These are phyloP conservation scores for Hermaeophaga mercurialis DNA, from an alignment of 2,888 invertebrate species.

Conservation along the genomic window DNA sequence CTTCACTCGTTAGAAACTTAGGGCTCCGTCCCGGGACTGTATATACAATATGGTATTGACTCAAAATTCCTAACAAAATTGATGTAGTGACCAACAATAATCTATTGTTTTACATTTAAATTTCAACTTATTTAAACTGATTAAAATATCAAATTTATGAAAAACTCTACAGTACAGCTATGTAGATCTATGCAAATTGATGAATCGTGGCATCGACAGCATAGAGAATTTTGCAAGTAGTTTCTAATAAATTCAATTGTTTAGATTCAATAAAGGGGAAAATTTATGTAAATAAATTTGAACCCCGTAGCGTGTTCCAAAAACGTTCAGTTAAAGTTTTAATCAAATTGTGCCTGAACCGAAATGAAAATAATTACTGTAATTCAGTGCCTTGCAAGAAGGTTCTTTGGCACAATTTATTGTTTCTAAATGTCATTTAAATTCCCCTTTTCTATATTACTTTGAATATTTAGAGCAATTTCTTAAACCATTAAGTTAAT, in stretches of 20 bases:
- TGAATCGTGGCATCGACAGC: too few species aligned
- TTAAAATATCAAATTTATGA: too few species aligned
- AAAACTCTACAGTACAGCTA: too few species aligned
- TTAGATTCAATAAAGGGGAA: not conserved
- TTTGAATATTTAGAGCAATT: not conserved
- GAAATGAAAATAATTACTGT: slow-evolving; percentile 4
- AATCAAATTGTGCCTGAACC: slow-evolving; percentile 3
- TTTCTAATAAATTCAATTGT: not conserved
- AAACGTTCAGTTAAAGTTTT: slow-evolving; percentile 6
- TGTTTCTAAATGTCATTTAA: not conserved
- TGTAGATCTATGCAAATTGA: too few species aligned
- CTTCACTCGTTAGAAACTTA: too few species aligned
- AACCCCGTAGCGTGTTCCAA: not conserved
- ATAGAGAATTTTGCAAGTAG: too few species aligned
- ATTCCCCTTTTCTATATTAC: not conserved
- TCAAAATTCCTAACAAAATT: too few species aligned
- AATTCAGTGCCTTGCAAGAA: not conserved
- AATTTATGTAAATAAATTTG: slow-evolving; percentile 6
- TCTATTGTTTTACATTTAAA: too few species aligned
- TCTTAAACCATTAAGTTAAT: not conserved
- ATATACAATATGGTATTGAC: too few species aligned
- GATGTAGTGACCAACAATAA: too few species aligned
- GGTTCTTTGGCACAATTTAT: not conserved
- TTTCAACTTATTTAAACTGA: too few species aligned
- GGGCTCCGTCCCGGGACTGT: too few species aligned